phyloP scores from a whole-genome alignment of 2,797 vertebrate genomes.

The Centroberyx gerrardi region DNA sequence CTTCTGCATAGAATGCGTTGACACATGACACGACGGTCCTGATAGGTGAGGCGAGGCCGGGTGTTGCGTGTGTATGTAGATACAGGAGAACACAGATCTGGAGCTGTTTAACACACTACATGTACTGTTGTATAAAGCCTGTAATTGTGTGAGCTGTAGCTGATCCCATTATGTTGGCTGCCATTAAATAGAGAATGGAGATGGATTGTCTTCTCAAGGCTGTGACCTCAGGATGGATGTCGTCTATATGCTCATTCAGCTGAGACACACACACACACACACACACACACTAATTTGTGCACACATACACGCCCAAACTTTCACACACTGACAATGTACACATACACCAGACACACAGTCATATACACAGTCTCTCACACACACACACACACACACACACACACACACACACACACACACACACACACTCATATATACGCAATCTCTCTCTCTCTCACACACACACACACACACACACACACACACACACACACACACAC shows the following conservation, averaged over 20 bases:
- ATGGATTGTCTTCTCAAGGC: slow-evolving; percentile 34
- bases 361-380: not conserved
- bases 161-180: slow-evolving; percentile 49
- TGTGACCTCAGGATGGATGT: slow-evolving; percentile 23
- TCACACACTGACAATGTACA: not conserved
- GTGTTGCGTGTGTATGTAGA: too few species aligned
- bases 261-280: not conserved
- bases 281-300: not conserved
- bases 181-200: slow-evolving; percentile 44
- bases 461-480: too few species aligned
- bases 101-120: too few species aligned
- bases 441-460: too few species aligned
- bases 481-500: too few species aligned
- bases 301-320: not conserved
- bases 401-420: too few species aligned
- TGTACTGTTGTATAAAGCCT: too few species aligned
- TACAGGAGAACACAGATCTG: too few species aligned
- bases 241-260: not conserved
- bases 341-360: slow-evolving; percentile 5
- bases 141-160: not conserved
- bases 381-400: not conserved
- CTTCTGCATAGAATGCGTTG: too few species aligned
- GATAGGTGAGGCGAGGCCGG: too few species aligned
- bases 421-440: too few species aligned
- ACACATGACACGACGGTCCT: too few species aligned